Conservation (phyloP, 2,888 invertebrate genomes). For the Masnerella sp. region DNA sequence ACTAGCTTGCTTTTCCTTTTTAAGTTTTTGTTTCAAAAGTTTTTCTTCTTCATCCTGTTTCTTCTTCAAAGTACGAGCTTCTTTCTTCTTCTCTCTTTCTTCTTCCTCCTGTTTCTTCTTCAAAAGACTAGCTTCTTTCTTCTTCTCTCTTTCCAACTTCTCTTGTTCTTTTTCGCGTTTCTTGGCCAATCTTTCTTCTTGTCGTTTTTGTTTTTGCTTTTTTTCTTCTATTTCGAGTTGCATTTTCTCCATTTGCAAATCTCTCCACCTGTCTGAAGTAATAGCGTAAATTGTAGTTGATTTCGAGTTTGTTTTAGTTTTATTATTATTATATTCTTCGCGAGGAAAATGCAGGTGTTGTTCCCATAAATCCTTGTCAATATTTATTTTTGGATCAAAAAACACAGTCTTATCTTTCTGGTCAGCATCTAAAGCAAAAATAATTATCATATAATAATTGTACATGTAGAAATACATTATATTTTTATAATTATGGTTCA, state of each 20-base stretch:
- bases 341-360: slow-evolving; percentile 13
- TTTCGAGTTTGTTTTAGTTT: neutral
- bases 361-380: neutral
- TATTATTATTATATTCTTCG: neutral
- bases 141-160: slow-evolving; percentile 14
- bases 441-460: neutral
- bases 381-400: neutral
- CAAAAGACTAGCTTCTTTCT: slow-evolving; percentile 8
- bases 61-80: too few species aligned
- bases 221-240: slow-evolving; percentile 1
- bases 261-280: slow-evolving; percentile 10
- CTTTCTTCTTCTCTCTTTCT: too few species aligned
- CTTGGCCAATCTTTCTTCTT: slow-evolving; percentile 13
- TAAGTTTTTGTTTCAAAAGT: neutral
- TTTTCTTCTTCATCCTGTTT: neutral
- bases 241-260: slow-evolving; percentile 4
- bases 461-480: neutral
- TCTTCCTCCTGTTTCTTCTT: slow-evolving; percentile 5
- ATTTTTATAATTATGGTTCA: neutral
- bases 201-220: neutral
- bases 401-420: neutral
- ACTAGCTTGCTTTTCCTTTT: neutral
- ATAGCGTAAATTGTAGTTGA: neutral
- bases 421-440: slow-evolving; percentile 1
- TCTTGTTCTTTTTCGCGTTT: slow-evolving; percentile 7